Conservation (phyloP, 2,888 invertebrate genomes). For the Yponomeuta evonymella region DNA sequence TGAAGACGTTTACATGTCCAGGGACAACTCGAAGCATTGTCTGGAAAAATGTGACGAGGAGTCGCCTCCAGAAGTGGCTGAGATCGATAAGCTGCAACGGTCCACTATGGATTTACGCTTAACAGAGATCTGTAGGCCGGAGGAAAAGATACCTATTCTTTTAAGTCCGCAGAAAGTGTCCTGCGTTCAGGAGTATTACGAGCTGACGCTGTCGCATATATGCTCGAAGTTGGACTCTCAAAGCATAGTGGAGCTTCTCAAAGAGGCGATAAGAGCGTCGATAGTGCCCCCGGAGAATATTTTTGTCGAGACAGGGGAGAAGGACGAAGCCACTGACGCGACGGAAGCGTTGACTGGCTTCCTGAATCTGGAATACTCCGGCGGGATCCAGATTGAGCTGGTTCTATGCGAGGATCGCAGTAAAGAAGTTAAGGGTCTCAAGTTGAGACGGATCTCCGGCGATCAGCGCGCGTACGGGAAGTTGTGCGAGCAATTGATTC, state of each 20-base stretch:
- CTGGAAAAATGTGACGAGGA: conserved; percentile 55
- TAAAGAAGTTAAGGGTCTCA: conserved; percentile 84
- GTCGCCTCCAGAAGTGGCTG: conserved; percentile 41
- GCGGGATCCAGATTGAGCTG: conserved; percentile 90
- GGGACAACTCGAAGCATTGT: conserved; percentile 47
- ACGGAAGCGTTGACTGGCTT: conserved; percentile 67
- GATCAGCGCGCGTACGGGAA: conserved; percentile 92
- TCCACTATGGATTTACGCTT: conserved; percentile 65
- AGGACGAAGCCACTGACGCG: conserved; percentile 34
- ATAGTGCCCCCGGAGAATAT: conserved; percentile 82
- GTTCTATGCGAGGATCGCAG: conserved; percentile 84
- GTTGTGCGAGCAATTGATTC: conserved; percentile 90
- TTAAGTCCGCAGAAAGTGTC: conserved; percentile 61
- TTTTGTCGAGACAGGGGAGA: conserved; percentile 63
- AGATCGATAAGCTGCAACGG: conserved; percentile 59
- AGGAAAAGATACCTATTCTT: conserved; percentile 55
- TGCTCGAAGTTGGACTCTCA: conserved; percentile 87
- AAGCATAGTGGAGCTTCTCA: conserved; percentile 86
- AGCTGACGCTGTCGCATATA: conserved; percentile 86
- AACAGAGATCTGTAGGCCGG: conserved; percentile 56
- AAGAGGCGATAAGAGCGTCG: conserved; percentile 83
- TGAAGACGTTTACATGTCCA: conserved; percentile 59
- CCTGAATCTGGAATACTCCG: conserved; percentile 84
- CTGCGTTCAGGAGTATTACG: conserved; percentile 73
- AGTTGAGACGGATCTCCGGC: conserved; percentile 90